phyloP scores from a whole-genome alignment of 1,140 invertebrate genomes.

The Metaphire vulgaris region DNA sequence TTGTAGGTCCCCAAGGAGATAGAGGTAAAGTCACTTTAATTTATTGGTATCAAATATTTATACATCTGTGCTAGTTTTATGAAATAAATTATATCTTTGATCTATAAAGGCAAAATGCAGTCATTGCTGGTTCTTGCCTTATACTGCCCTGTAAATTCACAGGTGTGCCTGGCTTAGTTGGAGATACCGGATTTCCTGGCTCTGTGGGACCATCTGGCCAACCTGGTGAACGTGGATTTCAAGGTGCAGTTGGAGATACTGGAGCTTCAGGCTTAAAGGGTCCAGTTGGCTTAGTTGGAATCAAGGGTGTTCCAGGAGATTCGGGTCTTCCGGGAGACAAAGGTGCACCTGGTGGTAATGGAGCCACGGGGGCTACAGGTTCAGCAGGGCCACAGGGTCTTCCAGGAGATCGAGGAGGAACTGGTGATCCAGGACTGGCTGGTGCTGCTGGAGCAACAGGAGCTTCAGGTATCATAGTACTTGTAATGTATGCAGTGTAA shows the following conservation, averaged over 20 bases:
- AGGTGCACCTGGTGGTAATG: constrained; percentile 1
- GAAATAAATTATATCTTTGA: too few species aligned
- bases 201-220: neutral
- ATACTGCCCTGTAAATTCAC: neutral
- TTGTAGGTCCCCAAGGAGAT: constrained; percentile 11
- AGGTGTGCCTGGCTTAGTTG: neutral
- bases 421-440: neutral
- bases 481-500: too few species aligned
- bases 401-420: neutral
- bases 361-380: neutral
- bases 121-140: too few species aligned
- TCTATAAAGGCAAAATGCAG: too few species aligned
- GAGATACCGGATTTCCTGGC: constrained; percentile 1
- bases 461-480: neutral
- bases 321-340: constrained; percentile 6
- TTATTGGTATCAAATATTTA: too few species aligned
- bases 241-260: neutral
- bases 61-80: too few species aligned
- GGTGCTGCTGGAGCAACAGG: neutral
- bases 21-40: too few species aligned
- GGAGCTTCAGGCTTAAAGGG: neutral
- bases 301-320: neutral
- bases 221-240: neutral
- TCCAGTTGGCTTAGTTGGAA: neutral
- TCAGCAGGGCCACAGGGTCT: neutral